phyloP scores from a whole-genome alignment of 2,797 vertebrate genomes.

The Tenualosa ilisha region DNA sequence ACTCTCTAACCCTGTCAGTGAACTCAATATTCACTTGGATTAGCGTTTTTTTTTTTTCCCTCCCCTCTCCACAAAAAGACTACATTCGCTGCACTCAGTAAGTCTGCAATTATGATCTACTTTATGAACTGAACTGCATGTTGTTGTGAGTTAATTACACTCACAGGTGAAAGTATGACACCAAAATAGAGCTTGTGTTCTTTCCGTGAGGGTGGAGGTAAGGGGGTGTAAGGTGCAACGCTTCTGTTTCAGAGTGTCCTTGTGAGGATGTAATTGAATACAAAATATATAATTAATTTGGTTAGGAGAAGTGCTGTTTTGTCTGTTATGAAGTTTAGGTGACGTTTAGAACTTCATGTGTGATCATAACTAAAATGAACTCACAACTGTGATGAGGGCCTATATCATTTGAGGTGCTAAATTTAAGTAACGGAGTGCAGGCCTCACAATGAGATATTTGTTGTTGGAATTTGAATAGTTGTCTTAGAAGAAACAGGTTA shows the following conservation, averaged over 20 bases:
- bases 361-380: not conserved
- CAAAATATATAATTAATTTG: not conserved
- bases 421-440: not conserved
- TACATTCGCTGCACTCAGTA: constrained; percentile 32
- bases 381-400: not conserved
- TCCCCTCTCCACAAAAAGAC: not conserved
- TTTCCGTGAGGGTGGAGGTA: not conserved
- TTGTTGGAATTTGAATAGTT: not conserved
- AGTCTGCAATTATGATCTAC: constrained; percentile 41
- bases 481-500: not conserved
- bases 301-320: not conserved
- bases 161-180: constrained; percentile 1
- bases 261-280: not conserved
- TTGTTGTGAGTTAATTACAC: not conserved
- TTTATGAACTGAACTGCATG: constrained; percentile 29
- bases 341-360: not conserved
- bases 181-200: not conserved
- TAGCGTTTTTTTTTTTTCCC: not conserved
- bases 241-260: not conserved
- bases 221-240: not conserved
- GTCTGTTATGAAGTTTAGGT: not conserved
- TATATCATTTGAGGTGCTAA: not conserved
- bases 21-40: constrained; percentile 32
- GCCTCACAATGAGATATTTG: not conserved
- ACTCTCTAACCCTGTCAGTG: not conserved